A percentile compares a stretch with the other conserved stretches of the same genome.
These are phyloP conservation scores for Trididemnum nubilum DNA, from an alignment of 23 tunicate genomes.

Conservation along the genomic window DNA sequence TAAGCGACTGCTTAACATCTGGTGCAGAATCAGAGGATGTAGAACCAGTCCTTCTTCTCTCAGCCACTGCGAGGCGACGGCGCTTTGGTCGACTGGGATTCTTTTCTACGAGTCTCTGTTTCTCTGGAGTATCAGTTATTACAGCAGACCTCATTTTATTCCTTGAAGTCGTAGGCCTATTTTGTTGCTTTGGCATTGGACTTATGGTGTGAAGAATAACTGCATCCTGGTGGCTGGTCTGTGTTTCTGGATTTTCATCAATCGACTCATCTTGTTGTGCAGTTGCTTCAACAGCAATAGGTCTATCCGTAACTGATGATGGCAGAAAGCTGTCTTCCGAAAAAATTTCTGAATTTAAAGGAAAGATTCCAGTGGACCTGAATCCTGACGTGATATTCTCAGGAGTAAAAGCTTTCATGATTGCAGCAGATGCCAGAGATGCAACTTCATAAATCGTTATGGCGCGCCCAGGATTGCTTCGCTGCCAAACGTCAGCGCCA, in stretches of 20 bases:
- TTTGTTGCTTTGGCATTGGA: conserved; percentile 26
- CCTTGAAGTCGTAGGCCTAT: conserved; percentile 10
- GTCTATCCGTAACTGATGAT: conserved; percentile 26
- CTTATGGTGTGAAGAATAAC: conserved; percentile 1
- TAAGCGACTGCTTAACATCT: conserved; percentile 4
- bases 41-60: conserved; percentile 4
- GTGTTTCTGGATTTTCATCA: conserved; percentile 7
- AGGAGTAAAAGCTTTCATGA: conserved; percentile 25
- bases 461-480: conserved; percentile 17
- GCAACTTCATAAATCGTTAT: conserved; percentile 45
- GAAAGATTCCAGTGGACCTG: conserved; percentile 32
- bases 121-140: conserved; percentile 17
- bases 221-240: neutral
- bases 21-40: conserved; percentile 11
- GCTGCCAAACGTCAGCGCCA: conserved; percentile 17
- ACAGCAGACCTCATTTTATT: conserved; percentile 6
- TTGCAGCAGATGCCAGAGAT: conserved; percentile 15
- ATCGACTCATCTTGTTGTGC: conserved; percentile 3
- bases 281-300: conserved; percentile 2
- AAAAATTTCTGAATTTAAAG: conserved; percentile 27
- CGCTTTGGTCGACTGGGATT: neutral
- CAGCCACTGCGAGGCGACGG: neutral
- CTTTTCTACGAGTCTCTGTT: conserved; percentile 7
- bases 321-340: conserved; percentile 30
- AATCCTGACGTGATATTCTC: conserved; percentile 37